phyloP scores from a whole-genome alignment of 2,797 vertebrate genomes.

The Urosaurus nigricauda region DNA sequence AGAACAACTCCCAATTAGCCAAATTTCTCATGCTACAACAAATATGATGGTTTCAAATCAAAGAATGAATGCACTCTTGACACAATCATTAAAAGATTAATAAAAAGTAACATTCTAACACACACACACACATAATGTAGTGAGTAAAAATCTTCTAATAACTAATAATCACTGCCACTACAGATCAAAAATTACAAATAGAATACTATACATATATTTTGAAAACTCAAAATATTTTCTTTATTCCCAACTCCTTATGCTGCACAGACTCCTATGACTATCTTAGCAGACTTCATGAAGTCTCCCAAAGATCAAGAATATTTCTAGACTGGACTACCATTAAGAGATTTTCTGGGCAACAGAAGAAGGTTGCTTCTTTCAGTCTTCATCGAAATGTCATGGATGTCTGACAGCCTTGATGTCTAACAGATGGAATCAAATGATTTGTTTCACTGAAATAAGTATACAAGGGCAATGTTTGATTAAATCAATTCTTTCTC shows the following conservation, averaged over 20 bases:
- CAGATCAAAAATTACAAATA: not conserved
- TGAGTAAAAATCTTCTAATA: too few relatives aligned
- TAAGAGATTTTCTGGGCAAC: constrained; percentile 34
- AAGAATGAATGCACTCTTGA: not conserved
- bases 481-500: constrained; percentile 60
- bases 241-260: not conserved
- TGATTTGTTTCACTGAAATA: constrained; percentile 52
- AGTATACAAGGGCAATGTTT: constrained; percentile 55
- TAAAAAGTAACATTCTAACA: too few relatives aligned
- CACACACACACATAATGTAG: too few relatives aligned
- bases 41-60: not conserved
- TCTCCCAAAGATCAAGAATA: constrained; percentile 47
- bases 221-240: not conserved
- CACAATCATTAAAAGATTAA: too few relatives aligned
- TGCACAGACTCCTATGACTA: not conserved
- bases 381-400: constrained; percentile 59
- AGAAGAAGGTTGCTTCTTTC: constrained; percentile 46
- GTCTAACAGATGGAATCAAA: constrained; percentile 63
- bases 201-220: not conserved
- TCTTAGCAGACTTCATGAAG: constrained; percentile 32
- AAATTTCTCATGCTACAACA: not conserved
- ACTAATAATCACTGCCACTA: not conserved
- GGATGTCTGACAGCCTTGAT: constrained; percentile 60
- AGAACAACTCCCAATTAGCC: not conserved
- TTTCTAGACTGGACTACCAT: constrained; percentile 6